Evolutionary conservation across 2,888 invertebrate genomes (phyloP).

Genomic region (Melipona beecheii): DNA sequence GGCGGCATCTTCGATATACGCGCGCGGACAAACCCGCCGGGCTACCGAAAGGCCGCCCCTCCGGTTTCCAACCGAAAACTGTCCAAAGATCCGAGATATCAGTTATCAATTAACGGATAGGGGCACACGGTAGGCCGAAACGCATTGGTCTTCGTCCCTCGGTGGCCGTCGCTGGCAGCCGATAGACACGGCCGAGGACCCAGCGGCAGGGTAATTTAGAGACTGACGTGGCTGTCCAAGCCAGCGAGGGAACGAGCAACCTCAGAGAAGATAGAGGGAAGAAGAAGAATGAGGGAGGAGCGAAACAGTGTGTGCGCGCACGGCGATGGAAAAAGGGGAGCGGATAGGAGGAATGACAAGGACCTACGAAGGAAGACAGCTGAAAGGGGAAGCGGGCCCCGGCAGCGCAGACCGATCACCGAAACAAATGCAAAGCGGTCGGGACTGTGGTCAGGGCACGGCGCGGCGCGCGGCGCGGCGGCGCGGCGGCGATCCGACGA

Average conservation of each 20-base stretch:
- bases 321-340: constrained; percentile 66
- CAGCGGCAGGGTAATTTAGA: constrained; percentile 78
- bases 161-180: constrained; percentile 59
- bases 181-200: constrained; percentile 57
- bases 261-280: constrained; percentile 57
- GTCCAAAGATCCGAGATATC: constrained; percentile 78
- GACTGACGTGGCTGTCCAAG: constrained; percentile 77
- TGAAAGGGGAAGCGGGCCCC: constrained; percentile 76
- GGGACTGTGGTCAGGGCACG: constrained; percentile 44
- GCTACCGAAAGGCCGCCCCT: background rate
- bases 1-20: background rate
- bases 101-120: constrained; percentile 81
- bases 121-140: constrained; percentile 76
- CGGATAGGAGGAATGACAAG: constrained; percentile 69
- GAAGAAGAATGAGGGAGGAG: constrained; percentile 64
- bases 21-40: background rate
- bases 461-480: constrained; percentile 1
- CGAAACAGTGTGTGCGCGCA: constrained; percentile 46
- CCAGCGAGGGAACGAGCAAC: constrained; percentile 51
- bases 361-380: constrained; percentile 73
- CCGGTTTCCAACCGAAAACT: constrained; percentile 45
- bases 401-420: constrained; percentile 67
- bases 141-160: constrained; percentile 73
- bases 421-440: constrained; percentile 82
- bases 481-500: constrained; percentile 28